Base-by-base conservation (phyloP, 2,113 vertebrate genomes). In the Hemiscyllium ocellatum region DNA sequence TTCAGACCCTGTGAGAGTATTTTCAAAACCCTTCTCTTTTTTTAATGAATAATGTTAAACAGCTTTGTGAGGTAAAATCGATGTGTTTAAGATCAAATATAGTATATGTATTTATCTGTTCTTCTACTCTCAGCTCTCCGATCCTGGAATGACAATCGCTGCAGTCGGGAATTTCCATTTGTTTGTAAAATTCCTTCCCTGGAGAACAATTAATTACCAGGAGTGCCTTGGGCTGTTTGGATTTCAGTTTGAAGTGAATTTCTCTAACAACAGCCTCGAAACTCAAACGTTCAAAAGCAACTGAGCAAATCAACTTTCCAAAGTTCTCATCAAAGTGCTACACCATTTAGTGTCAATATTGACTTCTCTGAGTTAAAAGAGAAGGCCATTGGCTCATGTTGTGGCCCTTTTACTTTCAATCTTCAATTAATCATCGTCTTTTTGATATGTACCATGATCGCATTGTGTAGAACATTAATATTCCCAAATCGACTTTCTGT, bases 141-240 rank as follows among this genome's bases (percentile, higher is more conserved):
- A 96, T 98, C 98, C 61, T 98, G 98, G 98, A 98, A 98, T 0
- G 98, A 98, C 96, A 98, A 98, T 29, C 96, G 97, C 96, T 98
- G 98, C 3, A 96, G 97, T 96, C 97, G 96, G 95, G 97, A 97
- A 96, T 98, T 98, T 96, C 98, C 98, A 26, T 98, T 98, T 5
- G 98, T 98, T 91, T 98, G 98, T 97, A 98, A 98, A 97, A 98
- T 98, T 91, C 97, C 97, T 0, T 97, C 98, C 0, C 96, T 97
- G 97, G 97, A 97, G 70, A 96, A 97, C 95, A 97, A 97, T 50
- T 97, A 97, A 95, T 91, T 70, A 0, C 10, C n/a, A 61, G 26
- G 13, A 70, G 26, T 20, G 69, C 19, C 91, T 22, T 24, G n/a
- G 91, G 66, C 69, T 72, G 68, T 52, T 72, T 95, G 22, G 42